phyloP scores from a whole-genome alignment of 2,888 invertebrate genomes.

The Apamea epomidion region DNA sequence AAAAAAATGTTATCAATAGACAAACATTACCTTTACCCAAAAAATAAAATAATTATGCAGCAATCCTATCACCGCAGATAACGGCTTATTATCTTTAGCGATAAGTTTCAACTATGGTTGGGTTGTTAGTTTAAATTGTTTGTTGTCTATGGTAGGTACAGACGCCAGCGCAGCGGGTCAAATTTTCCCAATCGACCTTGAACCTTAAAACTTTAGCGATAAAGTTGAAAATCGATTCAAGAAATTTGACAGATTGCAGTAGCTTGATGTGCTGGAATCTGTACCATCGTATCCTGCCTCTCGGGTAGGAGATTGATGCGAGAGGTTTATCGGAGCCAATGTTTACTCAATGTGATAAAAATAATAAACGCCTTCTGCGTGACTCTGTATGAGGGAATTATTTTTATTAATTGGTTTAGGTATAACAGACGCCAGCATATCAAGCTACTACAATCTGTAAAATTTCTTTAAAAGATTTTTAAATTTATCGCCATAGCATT shows the following conservation, averaged over 20 bases:
- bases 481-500: no score
- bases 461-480: no score
- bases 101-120: constrained; percentile 38
- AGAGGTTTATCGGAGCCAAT: constrained; percentile 38
- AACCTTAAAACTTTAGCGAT: no score
- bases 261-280: no score
- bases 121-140: constrained; percentile 31
- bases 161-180: not conserved
- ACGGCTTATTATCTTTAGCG: constrained; percentile 33
- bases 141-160: constrained; percentile 41
- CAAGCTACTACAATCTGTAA: no score
- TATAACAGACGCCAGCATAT: no score
- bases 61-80: constrained; percentile 25
- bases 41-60: constrained; percentile 15
- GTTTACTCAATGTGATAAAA: constrained; percentile 39
- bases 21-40: not conserved
- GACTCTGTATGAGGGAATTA: not conserved
- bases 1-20: not conserved
- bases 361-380: not conserved
- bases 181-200: no score
- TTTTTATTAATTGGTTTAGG: not conserved
- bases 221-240: no score
- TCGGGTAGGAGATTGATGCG: constrained; percentile 27
- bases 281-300: constrained; percentile 38
- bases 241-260: no score